Conservation (phyloP, 2,797 vertebrate species). For the Syndactyla subalaris region DNA sequence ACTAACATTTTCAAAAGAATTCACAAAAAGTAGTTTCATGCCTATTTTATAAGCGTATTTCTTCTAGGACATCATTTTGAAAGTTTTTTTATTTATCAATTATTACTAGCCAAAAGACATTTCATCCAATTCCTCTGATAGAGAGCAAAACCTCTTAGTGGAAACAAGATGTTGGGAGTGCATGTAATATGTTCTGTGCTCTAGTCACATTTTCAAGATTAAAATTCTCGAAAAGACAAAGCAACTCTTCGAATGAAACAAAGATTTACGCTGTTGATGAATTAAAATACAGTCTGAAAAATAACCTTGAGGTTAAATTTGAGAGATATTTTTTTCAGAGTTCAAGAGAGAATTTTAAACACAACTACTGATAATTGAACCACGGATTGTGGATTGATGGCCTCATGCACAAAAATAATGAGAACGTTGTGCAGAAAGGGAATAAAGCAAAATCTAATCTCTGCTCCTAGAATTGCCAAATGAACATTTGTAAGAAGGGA, state of each 20-base stretch:
- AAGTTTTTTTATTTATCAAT: not conserved
- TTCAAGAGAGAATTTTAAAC: constrained; percentile 3
- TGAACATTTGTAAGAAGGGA: not conserved
- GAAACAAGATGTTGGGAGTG: not conserved
- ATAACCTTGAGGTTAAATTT: not conserved
- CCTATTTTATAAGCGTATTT: not conserved
- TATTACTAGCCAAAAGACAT: not conserved
- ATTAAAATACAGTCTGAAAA: not conserved
- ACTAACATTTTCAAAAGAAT: not conserved
- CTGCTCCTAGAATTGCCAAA: not conserved
- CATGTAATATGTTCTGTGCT: not conserved
- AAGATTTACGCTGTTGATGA: not conserved
- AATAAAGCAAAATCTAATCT: not conserved
- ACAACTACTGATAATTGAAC: not conserved
- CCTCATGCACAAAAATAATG: not conserved
- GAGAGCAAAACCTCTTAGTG: not conserved
- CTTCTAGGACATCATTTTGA: not conserved
- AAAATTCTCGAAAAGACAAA: constrained; percentile 1
- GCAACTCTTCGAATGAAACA: not conserved
- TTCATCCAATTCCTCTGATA: not conserved
- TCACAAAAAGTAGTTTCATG: not conserved
- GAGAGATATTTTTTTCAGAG: not conserved
- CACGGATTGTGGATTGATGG: not conserved
- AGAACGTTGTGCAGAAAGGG: not conserved
- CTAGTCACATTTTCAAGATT: not conserved